phyloP scores from a whole-genome alignment of 2,797 vertebrate genomes.

The Ceyx erithaca region DNA sequence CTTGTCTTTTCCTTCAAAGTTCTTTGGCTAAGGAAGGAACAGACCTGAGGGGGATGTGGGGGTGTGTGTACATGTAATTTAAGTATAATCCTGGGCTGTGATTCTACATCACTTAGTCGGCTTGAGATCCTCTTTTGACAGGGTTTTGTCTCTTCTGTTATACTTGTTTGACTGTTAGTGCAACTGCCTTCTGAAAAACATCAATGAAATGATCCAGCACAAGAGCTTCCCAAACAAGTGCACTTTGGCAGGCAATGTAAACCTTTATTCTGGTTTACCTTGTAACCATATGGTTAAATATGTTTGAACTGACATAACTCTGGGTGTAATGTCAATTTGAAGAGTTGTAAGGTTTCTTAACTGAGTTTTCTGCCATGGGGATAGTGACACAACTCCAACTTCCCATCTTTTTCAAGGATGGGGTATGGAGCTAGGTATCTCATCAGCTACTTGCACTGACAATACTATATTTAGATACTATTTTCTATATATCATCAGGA shows the following conservation, averaged over 20 bases:
- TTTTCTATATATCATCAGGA: neutral
- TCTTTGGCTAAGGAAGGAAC: neutral
- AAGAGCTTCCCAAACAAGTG: neutral
- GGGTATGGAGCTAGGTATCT: neutral
- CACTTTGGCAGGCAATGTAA: neutral
- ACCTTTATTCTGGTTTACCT: neutral
- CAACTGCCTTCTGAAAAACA: neutral
- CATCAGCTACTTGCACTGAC: neutral
- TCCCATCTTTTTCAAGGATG: neutral
- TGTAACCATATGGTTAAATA: rapidly evolving
- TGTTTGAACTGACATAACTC: neutral
- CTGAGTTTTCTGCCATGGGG: neutral
- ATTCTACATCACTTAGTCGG: neutral
- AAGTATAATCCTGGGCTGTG: neutral
- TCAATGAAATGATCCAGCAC: neutral
- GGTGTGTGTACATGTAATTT: neutral
- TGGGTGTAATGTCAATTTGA: neutral
- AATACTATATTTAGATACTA: neutral
- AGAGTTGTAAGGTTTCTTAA: neutral
- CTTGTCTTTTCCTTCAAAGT: neutral
- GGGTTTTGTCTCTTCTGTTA: neutral
- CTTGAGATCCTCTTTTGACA: neutral
- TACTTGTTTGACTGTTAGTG: neutral
- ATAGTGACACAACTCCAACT: neutral
- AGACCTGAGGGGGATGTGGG: neutral